These are phyloP conservation scores for Synanthedon myopaeformis DNA, from an alignment of 2,888 invertebrate genomes.

Conservation along the genomic window DNA sequence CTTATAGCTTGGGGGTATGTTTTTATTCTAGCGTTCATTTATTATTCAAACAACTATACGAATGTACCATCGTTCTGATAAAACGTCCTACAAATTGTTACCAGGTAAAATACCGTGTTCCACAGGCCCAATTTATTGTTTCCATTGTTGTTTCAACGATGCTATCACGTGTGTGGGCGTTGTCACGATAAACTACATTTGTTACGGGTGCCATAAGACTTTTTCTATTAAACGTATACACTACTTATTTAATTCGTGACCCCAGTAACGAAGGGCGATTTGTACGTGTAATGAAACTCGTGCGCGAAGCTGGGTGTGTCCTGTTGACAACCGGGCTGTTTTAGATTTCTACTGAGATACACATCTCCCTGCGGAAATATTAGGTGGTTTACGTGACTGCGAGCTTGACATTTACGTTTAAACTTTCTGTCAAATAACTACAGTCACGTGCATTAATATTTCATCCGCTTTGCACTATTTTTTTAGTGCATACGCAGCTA, in stretches of 20 bases:
- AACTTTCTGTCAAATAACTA: not conserved
- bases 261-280: conserved; percentile 24
- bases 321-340: conserved; percentile 26
- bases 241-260: conserved; percentile 28
- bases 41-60: conserved; percentile 12
- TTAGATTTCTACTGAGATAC: conserved; percentile 30
- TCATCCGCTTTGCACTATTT: no score
- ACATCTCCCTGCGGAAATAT: conserved; percentile 27
- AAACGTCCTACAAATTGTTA: conserved; percentile 23
- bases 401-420: conserved; percentile 23
- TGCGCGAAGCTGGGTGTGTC: conserved; percentile 26
- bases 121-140: conserved; percentile 36
- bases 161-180: conserved; percentile 50
- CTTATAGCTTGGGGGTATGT: conserved; percentile 5
- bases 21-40: conserved; percentile 5
- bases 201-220: conserved; percentile 14
- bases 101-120: conserved; percentile 28
- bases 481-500: no score
- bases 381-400: conserved; percentile 14
- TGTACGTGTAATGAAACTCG: conserved; percentile 40
- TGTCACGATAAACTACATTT: conserved; percentile 41
- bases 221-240: conserved; percentile 22
- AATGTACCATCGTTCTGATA: conserved; percentile 19
- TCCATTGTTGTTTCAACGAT: conserved; percentile 29
- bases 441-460: no score